Base-by-base conservation (phyloP, 2,113 vertebrate genomes). In the Archocentrus centrarchus region DNA sequence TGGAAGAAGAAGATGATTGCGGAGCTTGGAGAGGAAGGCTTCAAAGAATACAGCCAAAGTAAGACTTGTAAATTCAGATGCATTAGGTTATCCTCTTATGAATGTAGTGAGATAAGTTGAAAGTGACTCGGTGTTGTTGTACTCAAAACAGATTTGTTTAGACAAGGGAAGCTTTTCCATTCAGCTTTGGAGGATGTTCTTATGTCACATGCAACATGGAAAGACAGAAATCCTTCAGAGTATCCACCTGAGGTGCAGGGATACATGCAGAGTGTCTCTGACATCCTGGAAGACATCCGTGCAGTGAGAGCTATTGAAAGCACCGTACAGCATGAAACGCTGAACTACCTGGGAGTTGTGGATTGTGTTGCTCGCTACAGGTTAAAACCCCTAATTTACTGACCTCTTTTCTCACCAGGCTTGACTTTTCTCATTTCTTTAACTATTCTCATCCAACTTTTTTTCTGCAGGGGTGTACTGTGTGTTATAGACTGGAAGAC, bases 401-500 rank as follows among this genome's bases (percentile, higher is more conserved):
- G 41, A 17, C 0, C 4, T 5, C 4, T 50, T 32, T 76, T 58
- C 47, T 18, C 5, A 50, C 24, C 2, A 58, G 32, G 41, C 57
- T 39, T 47, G 20, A 22, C 7, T 60, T 81, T 44, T 79, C 3
- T 37, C 13, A 17, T 13, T 37, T 7, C 15, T 59, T 59, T 27
- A 6, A 62, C 32, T 18, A n/a, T 11, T 27, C 57, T 61, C 17
- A 82, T 5, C 1, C 10, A 1, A 6, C 1, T 80, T 89, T 64
- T 70, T 5, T 89, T 44, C 44, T 11, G 59, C 94, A 99, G 98
- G 81, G 97, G 97, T 73, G 96, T 90, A 3, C 59, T 98, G 11
- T 99, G 98, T 94, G 95, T 97, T 81, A 98, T 99, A 32, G 98
- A 99, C 75, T 99, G 98, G 98, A 99, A 99, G 86, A 99, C 98